phyloP scores from a whole-genome alignment of 2,113 vertebrate species.

The Xenopus tropicalis region UCB_Xtro_10.0 CM004450.2:110837001-110837500 shows the following conservation, averaged over 20 bases:
- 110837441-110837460: too few relatives aligned
- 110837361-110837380: not conserved
- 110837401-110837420: not conserved
- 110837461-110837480: too few relatives aligned
- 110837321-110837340: not conserved
- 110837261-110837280: too few relatives aligned
- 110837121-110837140: conserved; percentile 22
- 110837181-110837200: conserved; percentile 42
- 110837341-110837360: too few relatives aligned
- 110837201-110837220: conserved; percentile 42
- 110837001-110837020: not conserved
- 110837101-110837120: conserved; percentile 16
- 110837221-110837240: not conserved
- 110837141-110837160: conserved; percentile 32
- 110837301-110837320: not conserved
- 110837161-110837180: conserved; percentile 43
- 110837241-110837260: not conserved
- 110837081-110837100: not conserved
- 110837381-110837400: not conserved
- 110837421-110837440: too few relatives aligned
- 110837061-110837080: not conserved
- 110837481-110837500: too few relatives aligned
- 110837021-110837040: not conserved
- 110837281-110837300: not conserved
- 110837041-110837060: not conserved